Base-by-base conservation (phyloP, 2,888 invertebrate species). In the Drosophila recens region DNA sequence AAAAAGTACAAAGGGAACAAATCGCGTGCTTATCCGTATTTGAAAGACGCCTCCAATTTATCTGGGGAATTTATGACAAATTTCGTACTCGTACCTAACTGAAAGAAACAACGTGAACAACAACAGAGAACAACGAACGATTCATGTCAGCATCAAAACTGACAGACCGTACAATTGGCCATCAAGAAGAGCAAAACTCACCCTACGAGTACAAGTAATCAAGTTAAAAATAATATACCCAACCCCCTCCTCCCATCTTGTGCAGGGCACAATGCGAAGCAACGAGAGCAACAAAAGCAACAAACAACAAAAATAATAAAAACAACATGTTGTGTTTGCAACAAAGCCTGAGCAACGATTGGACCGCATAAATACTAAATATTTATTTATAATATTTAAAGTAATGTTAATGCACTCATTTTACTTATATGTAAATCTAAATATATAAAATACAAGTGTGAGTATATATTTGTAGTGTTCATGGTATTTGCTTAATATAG, bases 201-300 rank as follows among this genome's bases (percentile, higher is more conserved):
- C 27, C 48, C 58, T 34, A 10, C 42, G 53, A 63, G 48, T 15
- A 70, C 42, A 58, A 63, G 48, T 15, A 70, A 65, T 58, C 64
- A 53, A 58, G 57, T 65, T 73, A 75, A 75, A 73, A 73, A 73
- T 69, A 75, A 64, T 64, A 36, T 57, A 34, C 23, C 17, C n/a
- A 6, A 6, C 30, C 30, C 30, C 30, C 30, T 8, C 6, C 42
- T 8, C 6, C 42, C 56, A 57, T 40, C 51, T 73, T 62, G 46
- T 34, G 23, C 67, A 61, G 34, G 43, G 43, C 46, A 38, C 36
- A 17, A 38, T 23, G 52, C 38, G n/a, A 45, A 15, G 10, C n/a
- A 34, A 11, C 20, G 23, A 51, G 8, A 51, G 10, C 10, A 36
- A 52, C 8, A 51, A 34, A 4, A 20, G 10, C 10, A 36, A 52